Evolutionary conservation across 2,888 invertebrate genomes (phyloP), one percentile per base, ranked within the genome.

Genomic region (Alloscopus bannaensis): DNA sequence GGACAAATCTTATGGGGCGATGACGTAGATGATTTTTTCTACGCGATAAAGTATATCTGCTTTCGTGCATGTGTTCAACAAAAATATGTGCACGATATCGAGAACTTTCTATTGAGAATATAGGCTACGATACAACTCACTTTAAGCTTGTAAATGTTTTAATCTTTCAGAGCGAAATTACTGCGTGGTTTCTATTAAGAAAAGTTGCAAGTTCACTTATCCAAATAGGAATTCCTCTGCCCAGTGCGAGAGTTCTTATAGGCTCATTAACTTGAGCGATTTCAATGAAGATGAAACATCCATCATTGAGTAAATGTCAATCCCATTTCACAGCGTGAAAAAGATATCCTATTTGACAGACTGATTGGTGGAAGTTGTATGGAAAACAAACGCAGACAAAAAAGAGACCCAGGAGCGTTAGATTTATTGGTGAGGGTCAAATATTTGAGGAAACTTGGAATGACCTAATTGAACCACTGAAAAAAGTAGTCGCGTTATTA

Each of bases 281-380:
- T 52, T 52, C n/a, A n/a, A n/a, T 52, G 22, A 24, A 52, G 52
- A 52, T 52, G 52, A 52, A 22, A 22, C 24, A 20, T n/a, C 20
- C 52, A 52, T 52, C 52, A 52, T 52, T 36, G 20, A 52, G n/a
- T 24, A 52, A 8, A 24, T 52, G 52, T 52, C 52, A 52, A 52
- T 52, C 52, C 24, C 24, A 52, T 3, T 52, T 52, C 52, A n/a
- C 52, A 22, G 52, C 52, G 52, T 52, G 52, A 16, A n/a, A 4
- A 16, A n/a, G 45, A 20, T 52, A 52, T 13, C 47, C 47, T 47
- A 13, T 13, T 3, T 47, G 47, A 47, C n/a, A 18, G 13, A 36
- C 36, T 36, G 36, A 36, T 36, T 8, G 6, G 6, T 36, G 6
- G 36, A 36, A 36, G n/a, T n/a, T n/a, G n/a, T n/a, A n/a, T n/a